These are phyloP conservation scores for Nasonovia ribisnigri DNA, from an alignment of 2,888 invertebrate genomes.

Conservation along the genomic window DNA sequence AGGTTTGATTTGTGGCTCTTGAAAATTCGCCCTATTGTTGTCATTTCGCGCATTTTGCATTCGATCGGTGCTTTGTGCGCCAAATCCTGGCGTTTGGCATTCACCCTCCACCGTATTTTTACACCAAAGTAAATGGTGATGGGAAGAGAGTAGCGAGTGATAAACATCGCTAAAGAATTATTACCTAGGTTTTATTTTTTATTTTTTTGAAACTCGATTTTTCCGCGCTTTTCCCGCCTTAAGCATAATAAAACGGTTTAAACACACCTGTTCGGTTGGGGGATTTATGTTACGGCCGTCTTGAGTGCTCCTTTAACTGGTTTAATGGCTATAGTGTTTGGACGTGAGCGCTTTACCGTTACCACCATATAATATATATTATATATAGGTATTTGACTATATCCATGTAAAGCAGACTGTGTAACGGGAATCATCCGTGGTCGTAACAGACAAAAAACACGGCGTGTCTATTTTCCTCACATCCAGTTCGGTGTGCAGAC, in stretches of 20 bases:
- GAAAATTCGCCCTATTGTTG: conserved; percentile 60
- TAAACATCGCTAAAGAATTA: conserved; percentile 61
- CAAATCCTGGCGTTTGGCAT: conserved; percentile 52
- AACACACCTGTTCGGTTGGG: conserved; percentile 56
- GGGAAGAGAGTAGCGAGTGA: conserved; percentile 25
- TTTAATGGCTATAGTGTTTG: conserved; percentile 52
- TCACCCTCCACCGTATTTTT: background rate
- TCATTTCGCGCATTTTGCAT: conserved; percentile 57
- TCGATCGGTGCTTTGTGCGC: conserved; percentile 57
- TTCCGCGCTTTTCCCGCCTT: conserved; percentile 46
- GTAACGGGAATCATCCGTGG: conserved; percentile 16
- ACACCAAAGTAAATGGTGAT: conserved; percentile 24
- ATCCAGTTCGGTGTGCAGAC: background rate
- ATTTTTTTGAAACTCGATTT: conserved; percentile 52
- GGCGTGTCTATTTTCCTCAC: background rate
- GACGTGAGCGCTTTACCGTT: conserved; percentile 62
- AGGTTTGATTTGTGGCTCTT: conserved; percentile 60
- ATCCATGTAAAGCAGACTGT: conserved; percentile 11
- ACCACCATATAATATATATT: background rate
- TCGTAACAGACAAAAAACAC: background rate
- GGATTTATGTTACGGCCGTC: conserved; percentile 51
- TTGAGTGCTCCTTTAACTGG: conserved; percentile 49
- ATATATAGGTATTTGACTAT: background rate
- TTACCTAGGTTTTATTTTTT: conserved; percentile 43
- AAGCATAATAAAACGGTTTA: conserved; percentile 58